Base-by-base conservation (phyloP, 1,140 invertebrate species). In the Ceratina japonica region DNA sequence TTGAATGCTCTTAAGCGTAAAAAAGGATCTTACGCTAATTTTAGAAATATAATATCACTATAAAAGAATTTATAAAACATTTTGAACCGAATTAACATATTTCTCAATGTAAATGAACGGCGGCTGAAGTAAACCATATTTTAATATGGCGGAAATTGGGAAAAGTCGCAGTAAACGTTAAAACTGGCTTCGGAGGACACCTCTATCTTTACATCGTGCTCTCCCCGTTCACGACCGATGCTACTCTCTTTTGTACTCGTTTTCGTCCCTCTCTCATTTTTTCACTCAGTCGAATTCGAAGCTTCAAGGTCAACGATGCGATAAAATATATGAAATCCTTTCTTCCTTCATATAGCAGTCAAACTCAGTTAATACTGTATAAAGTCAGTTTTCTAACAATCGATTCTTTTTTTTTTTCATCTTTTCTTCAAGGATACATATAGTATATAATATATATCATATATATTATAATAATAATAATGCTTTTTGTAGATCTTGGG, bases 261-360 rank as follows among this genome's bases (percentile, higher is more conserved):
- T 66, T 75, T 56, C 49, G 52, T 27, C 31, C n/a, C 15, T 24
- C 16, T 22, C 10, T 58, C 65, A 15, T 59, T 2, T 31, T 15
- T 31, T 52, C 59, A 12, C 51, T 79, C 77, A 74, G 77, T 79
- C 77, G 62, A 74, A 79, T 65, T 79, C 70, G 71, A 74, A 79
- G 62, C 63, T 66, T 79, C n/a, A 79, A 79, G 62, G n/a, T 79
- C 77, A 79, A 79, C 77, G 77, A 79, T 66, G 77, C 77, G 31
- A 79, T 79, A 79, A 79, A 79, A 79, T 79, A 78, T 71, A 79
- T 79, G 52, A 65, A 66, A 49, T 62, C 49, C 56, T 59, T 49
- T 74, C 54, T 44, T 64, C 66, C 44, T 58, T 37, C 12, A n/a
- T 13, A 78, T 22, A 74, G 70, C 61, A 73, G 62, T 79, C 52